Base-by-base conservation (phyloP, 2,888 invertebrate species). In the Thyatira batis region DNA sequence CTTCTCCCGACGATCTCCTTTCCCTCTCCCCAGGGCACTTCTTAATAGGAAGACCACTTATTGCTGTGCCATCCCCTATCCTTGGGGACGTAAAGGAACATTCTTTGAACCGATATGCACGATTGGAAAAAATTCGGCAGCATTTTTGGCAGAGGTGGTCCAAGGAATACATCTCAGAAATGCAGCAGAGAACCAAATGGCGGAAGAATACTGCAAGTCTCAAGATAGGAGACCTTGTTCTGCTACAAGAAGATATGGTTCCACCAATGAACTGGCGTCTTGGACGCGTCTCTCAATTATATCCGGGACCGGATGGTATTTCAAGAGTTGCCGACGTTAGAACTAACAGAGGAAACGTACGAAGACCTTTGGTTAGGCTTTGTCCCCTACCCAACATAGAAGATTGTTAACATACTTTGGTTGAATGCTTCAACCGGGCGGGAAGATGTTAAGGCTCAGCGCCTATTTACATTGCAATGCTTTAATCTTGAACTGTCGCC, bases 281-380 rank as follows among this genome's bases (percentile, higher is more conserved):
- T 23, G 81, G 78, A 52, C 67, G 69, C 54, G 69, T 75, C 52
- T 76, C 81, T 52, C 78, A 76, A 39, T 83, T 85, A 11, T 49
- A 20, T 30, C 52, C 52, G 57, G 75, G 87, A 48, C 82, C 82
- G 3, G 79, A 73, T 55, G 66, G 59, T 49, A 39, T 57, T 67
- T 68, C 9, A 73, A 76, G 52, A 69, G 85, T 57, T 74, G 82
- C 49, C 65, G 84, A 49, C 76, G 79, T 61, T 61, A 78, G 54
- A 65, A 77, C 55, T 63, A 60, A 49, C 66, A 68, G 49, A 74
- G 82, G 84, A 78, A 78, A 27, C 27, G 20, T 53, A 2, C 50
- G 57, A n/a, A 10, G 53, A 33, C 30, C 50, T 5, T 17, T n/a
- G n/a, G n/a, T n/a, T n/a, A n/a, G n/a, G n/a, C n/a, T n/a, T n/a